Evolutionary conservation across 30 jellyfish, hydroid and myxozoan genomes (phyloP).

Genomic region (Chrysaora quinquecirrha): DNA sequence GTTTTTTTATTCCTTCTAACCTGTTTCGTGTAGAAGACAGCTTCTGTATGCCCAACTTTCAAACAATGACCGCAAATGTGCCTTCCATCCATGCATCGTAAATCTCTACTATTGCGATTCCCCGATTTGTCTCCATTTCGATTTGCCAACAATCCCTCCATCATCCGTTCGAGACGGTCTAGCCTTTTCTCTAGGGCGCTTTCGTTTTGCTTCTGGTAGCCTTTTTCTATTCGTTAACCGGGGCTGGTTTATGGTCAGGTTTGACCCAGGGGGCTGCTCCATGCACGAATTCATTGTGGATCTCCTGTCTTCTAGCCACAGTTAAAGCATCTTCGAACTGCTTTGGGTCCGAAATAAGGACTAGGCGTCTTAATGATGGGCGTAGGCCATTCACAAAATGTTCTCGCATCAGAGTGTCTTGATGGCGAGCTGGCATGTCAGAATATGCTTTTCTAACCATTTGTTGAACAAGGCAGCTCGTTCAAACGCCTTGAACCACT

Average conservation of each 20-base stretch:
- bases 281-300: background rate
- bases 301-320: background rate
- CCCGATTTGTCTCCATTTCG: background rate
- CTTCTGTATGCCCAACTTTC: slow-evolving; percentile 11
- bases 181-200: background rate
- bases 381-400: slow-evolving; percentile 33
- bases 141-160: background rate
- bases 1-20: slow-evolving; percentile 9
- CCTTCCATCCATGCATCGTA: slow-evolving; percentile 32
- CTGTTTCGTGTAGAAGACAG: background rate
- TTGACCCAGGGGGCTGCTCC: background rate
- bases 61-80: slow-evolving; percentile 18
- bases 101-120: slow-evolving; percentile 12
- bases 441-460: slow-evolving; percentile 28
- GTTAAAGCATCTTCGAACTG: background rate
- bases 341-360: slow-evolving; percentile 12
- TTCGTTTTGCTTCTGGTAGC: too few relatives aligned
- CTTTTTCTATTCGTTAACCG: too few relatives aligned
- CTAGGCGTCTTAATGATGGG: slow-evolving; percentile 12
- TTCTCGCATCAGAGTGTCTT: slow-evolving; percentile 39
- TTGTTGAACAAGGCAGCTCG: too few relatives aligned
- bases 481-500: background rate
- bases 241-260: too few relatives aligned
- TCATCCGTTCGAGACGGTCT: background rate
- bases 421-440: slow-evolving; percentile 33